Conservation (phyloP, 2,797 vertebrate genomes). For the Taeniopygia guttata region DNA sequence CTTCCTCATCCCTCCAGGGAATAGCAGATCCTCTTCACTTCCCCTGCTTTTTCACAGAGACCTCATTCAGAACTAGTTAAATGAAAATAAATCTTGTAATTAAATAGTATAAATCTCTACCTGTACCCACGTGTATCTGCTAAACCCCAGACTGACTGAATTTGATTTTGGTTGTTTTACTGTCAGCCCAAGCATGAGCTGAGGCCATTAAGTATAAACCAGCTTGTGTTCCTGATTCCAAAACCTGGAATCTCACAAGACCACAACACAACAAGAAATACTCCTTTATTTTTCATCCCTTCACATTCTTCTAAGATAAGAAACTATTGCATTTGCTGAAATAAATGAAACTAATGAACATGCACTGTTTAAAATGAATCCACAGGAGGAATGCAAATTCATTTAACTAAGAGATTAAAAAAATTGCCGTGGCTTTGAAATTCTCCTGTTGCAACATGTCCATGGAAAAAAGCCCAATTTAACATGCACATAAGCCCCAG, state of each 20-base stretch:
- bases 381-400: background rate
- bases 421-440: background rate
- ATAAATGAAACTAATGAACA: background rate
- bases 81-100: background rate
- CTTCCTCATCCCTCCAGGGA: background rate
- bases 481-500: conserved; percentile 40
- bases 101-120: background rate
- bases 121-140: rapidly evolving
- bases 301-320: background rate
- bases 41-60: background rate
- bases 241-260: background rate
- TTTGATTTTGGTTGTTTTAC: background rate
- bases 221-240: background rate
- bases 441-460: background rate
- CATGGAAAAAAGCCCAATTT: conserved; percentile 17
- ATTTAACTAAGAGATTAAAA: background rate
- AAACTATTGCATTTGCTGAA: background rate
- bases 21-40: background rate
- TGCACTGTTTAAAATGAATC: background rate
- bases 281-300: background rate
- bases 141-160: background rate
- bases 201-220: background rate
- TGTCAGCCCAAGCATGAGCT: background rate
- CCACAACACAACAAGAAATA: background rate
- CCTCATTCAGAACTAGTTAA: background rate